Base-by-base conservation (phyloP, 35 echinoderm and acorn worm genomes). In the Lytechinus pictus region DNA sequence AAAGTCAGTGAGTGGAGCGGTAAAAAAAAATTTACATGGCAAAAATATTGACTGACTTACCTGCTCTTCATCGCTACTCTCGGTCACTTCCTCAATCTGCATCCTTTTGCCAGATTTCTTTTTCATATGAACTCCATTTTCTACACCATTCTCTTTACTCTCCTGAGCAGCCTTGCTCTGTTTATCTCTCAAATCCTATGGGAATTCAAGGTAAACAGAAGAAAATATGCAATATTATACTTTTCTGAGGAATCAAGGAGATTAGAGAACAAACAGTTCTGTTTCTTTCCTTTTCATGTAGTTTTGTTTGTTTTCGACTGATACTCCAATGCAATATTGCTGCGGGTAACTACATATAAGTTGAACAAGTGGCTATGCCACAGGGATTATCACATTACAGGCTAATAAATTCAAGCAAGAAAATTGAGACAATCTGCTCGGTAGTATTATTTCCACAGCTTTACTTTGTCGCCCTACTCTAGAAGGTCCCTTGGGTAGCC, bases 51-150 rank as follows among this genome's bases (percentile, higher is more conserved):
- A 0, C 51, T 52, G 7, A 89, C 87, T 89, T 86, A 98, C 94
- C 94, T 94, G 92, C 60, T 97, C 98, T 91, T 99, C 98, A 57
- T 96, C 95, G 92, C 97, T 96, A 86, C 95, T 96, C 16, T 94
- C 92, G 7, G 96, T 94, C 24, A 92, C 96, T 93, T 99, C 98
- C 93, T 99, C 87, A 27, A 99, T 99, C 28, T 94, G 95, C 29
- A 99, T 94, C 44, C 94, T 96, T 57, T 99, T 99, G 29, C 92
- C 92, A 54, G 12, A 92, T 88, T 96, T 94, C 72, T 96, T 94
- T 94, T 93, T 95, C 95, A 95, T 97, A 27, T 52, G 53, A 2
- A 55, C 16, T 28, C 86, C 87, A 55, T 56, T 86, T 29, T 66
- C 61, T 89, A 9, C 21, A 89, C 86, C 72, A 10, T 27, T 93